phyloP scores from a whole-genome alignment of 2,113 vertebrate species.

The Sitta europaea region DNA sequence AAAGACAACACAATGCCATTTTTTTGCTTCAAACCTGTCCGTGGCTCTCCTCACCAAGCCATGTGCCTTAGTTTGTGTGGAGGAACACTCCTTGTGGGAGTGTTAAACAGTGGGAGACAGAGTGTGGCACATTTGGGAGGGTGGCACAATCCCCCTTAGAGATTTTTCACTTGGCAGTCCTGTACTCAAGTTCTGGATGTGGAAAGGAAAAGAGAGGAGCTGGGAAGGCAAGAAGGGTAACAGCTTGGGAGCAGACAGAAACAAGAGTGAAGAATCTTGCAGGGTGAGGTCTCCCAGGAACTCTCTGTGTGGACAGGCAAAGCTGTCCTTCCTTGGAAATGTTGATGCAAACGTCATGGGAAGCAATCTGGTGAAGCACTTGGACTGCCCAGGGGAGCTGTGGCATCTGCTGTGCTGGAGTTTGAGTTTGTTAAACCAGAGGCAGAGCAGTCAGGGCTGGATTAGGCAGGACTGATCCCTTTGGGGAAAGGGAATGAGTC shows the following conservation, averaged over 20 bases:
- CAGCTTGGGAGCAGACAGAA: neutral
- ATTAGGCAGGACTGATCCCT: neutral
- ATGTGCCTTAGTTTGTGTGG: neutral
- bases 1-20: neutral
- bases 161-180: neutral
- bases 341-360: neutral
- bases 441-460: neutral
- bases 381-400: neutral
- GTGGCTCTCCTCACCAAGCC: neutral
- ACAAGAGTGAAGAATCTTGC: neutral
- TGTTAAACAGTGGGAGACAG: neutral
- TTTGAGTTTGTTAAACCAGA: neutral
- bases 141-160: neutral
- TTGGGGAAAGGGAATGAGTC: neutral
- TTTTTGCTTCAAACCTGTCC: neutral
- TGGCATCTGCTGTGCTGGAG: neutral
- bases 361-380: neutral
- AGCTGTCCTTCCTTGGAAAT: neutral
- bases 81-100: neutral
- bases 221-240: neutral
- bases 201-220: neutral
- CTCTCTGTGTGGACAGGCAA: neutral
- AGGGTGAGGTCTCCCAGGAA: neutral
- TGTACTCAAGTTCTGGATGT: rapidly evolving
- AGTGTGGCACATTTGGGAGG: neutral